A percentile compares a stretch with the other conserved stretches of the same genome.
Evolutionary conservation across 1,140 invertebrate species (phyloP).

Genomic region (Zelostemma sp.): DNA sequence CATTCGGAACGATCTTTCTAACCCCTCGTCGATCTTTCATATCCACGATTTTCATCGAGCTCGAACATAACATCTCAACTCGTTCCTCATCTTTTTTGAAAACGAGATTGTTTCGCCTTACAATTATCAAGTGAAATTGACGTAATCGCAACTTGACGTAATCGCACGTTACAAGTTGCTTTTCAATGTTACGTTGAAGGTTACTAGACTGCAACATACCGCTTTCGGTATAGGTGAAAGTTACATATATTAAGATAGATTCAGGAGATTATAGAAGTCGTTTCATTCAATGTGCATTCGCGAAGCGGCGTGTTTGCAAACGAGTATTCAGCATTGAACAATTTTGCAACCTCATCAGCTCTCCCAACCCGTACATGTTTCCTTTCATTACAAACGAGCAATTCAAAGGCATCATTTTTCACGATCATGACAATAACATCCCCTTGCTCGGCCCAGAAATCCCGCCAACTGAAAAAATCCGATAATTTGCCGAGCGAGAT

Average conservation of each 20-base stretch:
- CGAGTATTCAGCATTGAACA: background rate
- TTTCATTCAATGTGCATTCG: background rate
- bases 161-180: constrained; percentile 9
- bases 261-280: no score
- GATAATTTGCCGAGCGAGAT: no score
- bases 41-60: no score
- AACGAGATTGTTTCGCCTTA: background rate
- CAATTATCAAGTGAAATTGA: constrained; percentile 50
- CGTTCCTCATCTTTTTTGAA: no score
- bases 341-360: background rate
- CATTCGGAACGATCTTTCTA: constrained; percentile 6
- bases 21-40: background rate
- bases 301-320: constrained; percentile 1
- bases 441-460: no score
- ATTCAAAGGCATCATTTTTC: background rate
- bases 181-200: constrained; percentile 44
- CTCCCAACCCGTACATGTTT: background rate
- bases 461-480: no score
- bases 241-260: background rate
- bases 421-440: background rate
- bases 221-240: constrained; percentile 31
- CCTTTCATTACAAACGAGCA: background rate
- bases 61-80: no score
- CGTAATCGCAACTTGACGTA: constrained; percentile 32
- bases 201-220: constrained; percentile 50